Base-by-base conservation (phyloP, 2,113 vertebrate genomes). In the Psittacula cyanocephala region DNA sequence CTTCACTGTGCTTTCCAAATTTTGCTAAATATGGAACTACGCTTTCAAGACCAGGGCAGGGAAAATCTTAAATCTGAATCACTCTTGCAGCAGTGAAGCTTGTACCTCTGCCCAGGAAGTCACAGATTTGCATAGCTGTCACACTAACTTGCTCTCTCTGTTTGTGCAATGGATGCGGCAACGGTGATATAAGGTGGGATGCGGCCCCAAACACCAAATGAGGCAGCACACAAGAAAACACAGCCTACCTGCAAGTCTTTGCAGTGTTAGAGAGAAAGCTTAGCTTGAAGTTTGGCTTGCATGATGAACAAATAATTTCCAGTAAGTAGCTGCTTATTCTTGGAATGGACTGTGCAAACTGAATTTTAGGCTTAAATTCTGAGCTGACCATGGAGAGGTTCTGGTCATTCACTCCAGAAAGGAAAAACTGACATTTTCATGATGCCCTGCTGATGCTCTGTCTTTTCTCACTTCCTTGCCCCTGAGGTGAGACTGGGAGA, bases 361-460 rank as follows among this genome's bases (percentile, higher is more conserved):
- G 23, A 71, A 82, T 43, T 77, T 77, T 47, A 81, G 29, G 6
- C 53, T 33, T 60, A 43, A 74, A 43, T 55, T 71, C 68, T 69
- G 65, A 53, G 25, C 23, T 68, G 3, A 39, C 57, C 22, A 11
- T 18, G 50, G 60, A 63, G 23, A 57, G 5, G 17, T 33, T 65
- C 46, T 20, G 12, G 17, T 55, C 17, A 59, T 22, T 78, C 35
- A 33, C 18, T 76, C 39, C 43, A 72, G 74, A 63, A 92, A 72
- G 29, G 55, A 89, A 33, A 11, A 35, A 17, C 29, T 50, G 28
- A 50, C 0, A 0, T 79, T 68, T 89, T 74, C 37, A 33, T 17
- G 33, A 10, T 1, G 6, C 16, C 60, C 17, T 20, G 0, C 33
- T 0, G 0, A 24, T 35, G 7, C 17, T 79, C 37, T 78, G 18